Base-by-base conservation (phyloP, 2,888 invertebrate genomes). In the Cephus runcator region DNA sequence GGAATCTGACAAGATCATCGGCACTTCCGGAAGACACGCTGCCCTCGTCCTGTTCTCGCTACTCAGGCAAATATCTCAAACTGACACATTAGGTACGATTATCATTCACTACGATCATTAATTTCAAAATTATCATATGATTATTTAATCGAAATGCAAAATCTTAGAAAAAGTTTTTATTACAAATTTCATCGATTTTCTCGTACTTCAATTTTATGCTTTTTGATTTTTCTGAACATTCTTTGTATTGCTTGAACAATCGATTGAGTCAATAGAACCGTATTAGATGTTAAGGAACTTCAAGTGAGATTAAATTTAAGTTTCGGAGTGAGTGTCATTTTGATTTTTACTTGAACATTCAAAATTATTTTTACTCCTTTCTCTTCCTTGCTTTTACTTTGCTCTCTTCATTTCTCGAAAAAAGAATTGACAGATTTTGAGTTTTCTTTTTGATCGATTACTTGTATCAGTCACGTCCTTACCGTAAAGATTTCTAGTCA, bases 261-360 rank as follows among this genome's bases (percentile, higher is more conserved):
- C 23, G 40, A 40, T 40, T 4, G 23, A 56, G 9, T 56, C 40
- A 56, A 56, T 23, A 9, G 73, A 80, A 68, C 75, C 11, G 77
- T 35, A 76, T 81, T 79, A 81, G 35, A 73, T 69, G 69, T 79
- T 84, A 79, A 80, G 78, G 35, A 69, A 40, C 69, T 35, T 35
- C 77, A 81, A 85, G 85, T 85, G 84, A 85, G 85, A 84, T 82
- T 85, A 83, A 78, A 34, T 80, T 75, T 75, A 80, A 84, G 80
- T 73, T 34, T 73, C 69, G 75, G 31, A 79, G 40, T 34, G 73
- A 69, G 33, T 71, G 71, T 71, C 71, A 15, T 71, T 31, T 31
- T 33, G 71, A 71, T 30, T 71, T 71, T 33, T 15, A 23, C 40
- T 9, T 1, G 23, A 23, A 15, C 0, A 56, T 6, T 56, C 40